Base-by-base conservation (phyloP, 1,140 invertebrate species). In the Drosophila lacertosa region DNA sequence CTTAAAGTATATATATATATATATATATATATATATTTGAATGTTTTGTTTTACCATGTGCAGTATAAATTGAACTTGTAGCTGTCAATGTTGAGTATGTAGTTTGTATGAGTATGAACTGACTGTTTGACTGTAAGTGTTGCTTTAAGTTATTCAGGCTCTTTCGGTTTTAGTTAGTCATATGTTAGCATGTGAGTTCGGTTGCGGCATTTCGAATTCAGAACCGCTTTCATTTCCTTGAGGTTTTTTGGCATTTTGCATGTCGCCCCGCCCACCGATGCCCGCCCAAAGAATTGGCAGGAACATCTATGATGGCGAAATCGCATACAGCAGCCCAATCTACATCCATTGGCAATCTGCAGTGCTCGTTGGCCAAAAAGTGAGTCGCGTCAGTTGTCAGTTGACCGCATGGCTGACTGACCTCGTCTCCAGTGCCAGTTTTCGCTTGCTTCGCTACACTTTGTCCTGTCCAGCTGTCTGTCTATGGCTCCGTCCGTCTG, bases 341-440 rank as follows among this genome's bases (percentile, higher is more conserved):
- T 40, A 32, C 33, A 24, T 39, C 59, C 48, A 32, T 40, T 48
- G 26, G 11, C 66, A 63, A 69, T 48, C 40, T 39, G 50, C 39
- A 54, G 22, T 47, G 42, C 50, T 63, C 22, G 39, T 26, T 48
- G 58, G 24, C 15, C 58, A 48, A 35, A 55, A 33, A 50, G 51
- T 48, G 59, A 55, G 44, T 29, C 42, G 60, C 53, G 37, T 65
- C 62, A 54, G 37, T 39, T 65, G 33, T 53, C 55, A 60, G 69
- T 40, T 59, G 64, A 72, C 63, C 63, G 39, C 58, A 62, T 33
- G 58, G 20, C 71, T 69, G 54, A 72, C 54, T 67, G 69, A 67
- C 63, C 54, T 58, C 32, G 54, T 59, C 68, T 66, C 50, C 45
- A 65, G 29, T 16, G 37, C 32, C 58, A 55, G 20, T 53, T 55